Evolutionary conservation across 2,888 invertebrate genomes (phyloP).

Genomic region (Mythimna pallens): DNA sequence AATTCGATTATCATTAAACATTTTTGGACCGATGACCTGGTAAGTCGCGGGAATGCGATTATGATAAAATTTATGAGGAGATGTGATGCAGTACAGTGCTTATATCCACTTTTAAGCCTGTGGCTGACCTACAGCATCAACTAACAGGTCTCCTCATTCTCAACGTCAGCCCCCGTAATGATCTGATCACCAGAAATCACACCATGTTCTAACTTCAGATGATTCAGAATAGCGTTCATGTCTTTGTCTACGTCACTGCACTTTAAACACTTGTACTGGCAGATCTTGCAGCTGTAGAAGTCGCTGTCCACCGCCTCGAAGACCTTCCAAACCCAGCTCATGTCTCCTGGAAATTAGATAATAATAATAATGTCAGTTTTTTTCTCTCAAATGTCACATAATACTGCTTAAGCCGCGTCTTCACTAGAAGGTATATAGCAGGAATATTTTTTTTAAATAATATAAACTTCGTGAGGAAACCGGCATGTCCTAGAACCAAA

Average conservation of each 20-base stretch:
- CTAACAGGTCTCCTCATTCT: conserved; percentile 62
- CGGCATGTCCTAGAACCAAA: no score
- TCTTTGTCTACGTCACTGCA: conserved; percentile 73
- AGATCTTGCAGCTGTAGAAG: conserved; percentile 85
- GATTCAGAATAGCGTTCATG: conserved; percentile 75
- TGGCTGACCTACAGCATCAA: neutral
- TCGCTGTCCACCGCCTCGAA: conserved; percentile 77
- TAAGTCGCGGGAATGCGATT: no score
- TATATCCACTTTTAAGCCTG: neutral
- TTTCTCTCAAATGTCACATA: no score
- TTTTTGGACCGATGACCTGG: neutral
- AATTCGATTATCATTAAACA: no score
- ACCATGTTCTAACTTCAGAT: conserved; percentile 82
- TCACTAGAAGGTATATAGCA: no score
- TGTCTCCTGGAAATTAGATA: conserved; percentile 73
- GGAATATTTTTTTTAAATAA: no score
- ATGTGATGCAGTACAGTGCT: conserved; percentile 1
- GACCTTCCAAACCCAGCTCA: conserved; percentile 87
- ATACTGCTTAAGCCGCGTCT: no score
- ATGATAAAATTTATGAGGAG: neutral
- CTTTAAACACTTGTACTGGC: conserved; percentile 79
- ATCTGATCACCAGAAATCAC: conserved; percentile 86
- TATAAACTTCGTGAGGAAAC: no score
- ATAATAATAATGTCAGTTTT: neutral
- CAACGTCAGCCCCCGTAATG: conserved; percentile 80